Percentiles rank a stretch among this genome's conserved stretches.
Evolutionary conservation across 2,888 invertebrate genomes (phyloP).

Genomic region (Oasisia sp.): DNA sequence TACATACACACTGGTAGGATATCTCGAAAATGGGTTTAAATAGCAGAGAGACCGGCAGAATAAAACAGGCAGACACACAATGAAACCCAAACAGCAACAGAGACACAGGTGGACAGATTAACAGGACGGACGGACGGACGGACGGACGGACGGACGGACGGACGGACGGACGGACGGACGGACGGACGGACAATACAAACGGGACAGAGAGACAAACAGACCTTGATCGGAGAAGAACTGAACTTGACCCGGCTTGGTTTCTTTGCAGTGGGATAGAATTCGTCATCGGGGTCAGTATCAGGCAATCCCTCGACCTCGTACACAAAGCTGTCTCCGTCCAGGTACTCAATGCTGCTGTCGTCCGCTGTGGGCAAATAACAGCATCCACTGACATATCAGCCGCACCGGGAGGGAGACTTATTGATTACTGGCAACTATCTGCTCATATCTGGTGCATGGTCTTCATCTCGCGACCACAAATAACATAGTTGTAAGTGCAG

Average conservation of each 20-base stretch:
- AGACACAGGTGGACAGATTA: no score
- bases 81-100: no score
- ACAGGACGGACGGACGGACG: neutral
- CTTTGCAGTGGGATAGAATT: slow-evolving; percentile 44
- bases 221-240: slow-evolving; percentile 38
- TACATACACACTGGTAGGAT: no score
- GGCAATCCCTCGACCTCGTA: slow-evolving; percentile 46
- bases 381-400: neutral
- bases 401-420: neutral
- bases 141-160: neutral
- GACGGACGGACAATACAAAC: neutral
- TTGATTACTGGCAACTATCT: neutral
- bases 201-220: neutral
- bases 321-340: slow-evolving; percentile 36
- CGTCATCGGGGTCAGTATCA: slow-evolving; percentile 39
- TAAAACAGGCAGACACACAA: no score
- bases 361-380: slow-evolving; percentile 25
- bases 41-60: no score
- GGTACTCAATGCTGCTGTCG: slow-evolving; percentile 24
- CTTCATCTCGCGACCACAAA: neutral
- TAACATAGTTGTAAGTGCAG: neutral
- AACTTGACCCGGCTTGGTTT: slow-evolving; percentile 55
- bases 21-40: no score
- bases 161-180: neutral
- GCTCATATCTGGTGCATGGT: neutral